Base-by-base conservation (phyloP, 2,888 invertebrate species). In the Rotaria magnacalcarata region DNA sequence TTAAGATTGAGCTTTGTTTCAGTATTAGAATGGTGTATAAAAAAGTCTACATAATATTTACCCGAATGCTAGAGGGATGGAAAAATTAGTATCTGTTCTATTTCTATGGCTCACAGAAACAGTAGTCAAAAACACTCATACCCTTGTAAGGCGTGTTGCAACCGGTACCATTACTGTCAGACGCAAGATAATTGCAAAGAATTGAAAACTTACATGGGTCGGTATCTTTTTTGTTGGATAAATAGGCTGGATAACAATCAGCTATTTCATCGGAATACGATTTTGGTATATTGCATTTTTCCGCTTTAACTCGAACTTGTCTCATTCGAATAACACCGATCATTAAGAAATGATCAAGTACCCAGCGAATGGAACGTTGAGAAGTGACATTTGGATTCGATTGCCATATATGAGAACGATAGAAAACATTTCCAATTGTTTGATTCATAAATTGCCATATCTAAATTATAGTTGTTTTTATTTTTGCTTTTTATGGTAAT, bases 371-470 rank as follows among this genome's bases (percentile, higher is more conserved):
- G 3, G 80, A 47, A 80, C 47, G n/a, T n/a, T 43, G 10, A 16
- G 80, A 47, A n/a, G 34, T 21, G 7, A 41, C 21, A n/a, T 1
- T 47, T 11, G 43, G 24, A n/a, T 34, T 34, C 34, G 67, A 47
- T 10, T 43, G 8, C 47, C 47, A 47, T n/a, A 21, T 2, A 24
- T 80, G 47, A 19, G 47, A 43, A 47, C 80, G 47, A 47, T 24
- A 80, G 24, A 47, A 80, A 80, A 80, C 80, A n/a, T 80, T n/a
- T 10, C 21, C 47, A 43, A 80, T 11, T 80, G 80, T 43, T 47
- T 80, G n/a, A 47, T 80, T 47, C 47, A 80, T 47, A n/a, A 80
- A 80, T 80, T 47, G 80, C 80, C 80, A 80, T 7, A 80, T 80
- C 80, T 80, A 47, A 67, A 67, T n/a, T 14, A 67, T 27, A 67